Evolutionary conservation across 2,113 vertebrate genomes (phyloP), one percentile per base, ranked within the genome.

Genomic region (Siniperca chuatsi): DNA sequence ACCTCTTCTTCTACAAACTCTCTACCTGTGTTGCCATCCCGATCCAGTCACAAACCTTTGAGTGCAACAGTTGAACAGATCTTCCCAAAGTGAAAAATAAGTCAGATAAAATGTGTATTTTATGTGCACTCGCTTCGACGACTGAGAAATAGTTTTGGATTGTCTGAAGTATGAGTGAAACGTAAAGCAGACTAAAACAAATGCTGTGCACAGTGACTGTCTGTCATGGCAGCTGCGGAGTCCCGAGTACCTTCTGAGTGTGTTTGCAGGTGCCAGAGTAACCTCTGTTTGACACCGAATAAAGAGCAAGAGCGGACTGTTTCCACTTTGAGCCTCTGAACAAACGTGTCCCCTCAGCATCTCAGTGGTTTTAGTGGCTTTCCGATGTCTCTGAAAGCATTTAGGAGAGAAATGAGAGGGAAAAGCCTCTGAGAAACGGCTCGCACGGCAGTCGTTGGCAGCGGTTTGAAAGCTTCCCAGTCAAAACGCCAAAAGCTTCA

Each of bases 291-390:
- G 50, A 50, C n/a, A 0, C 23, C 33, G 6, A 57, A 5, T 2
- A 4, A 40, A 2, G 0, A 0, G 0, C 21, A 48, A 0, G 2
- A 40, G 20, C 2, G 2, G 2, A 15, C 1, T 33, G 0, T 58
- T 85, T 61, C 10, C 4, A 21, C 12, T 7, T 5, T 7, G 50
- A 4, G 33, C 2, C 60, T 67, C 1, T 48, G 21, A 20, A 33
- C 35, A 10, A 77, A 72, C 77, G 0, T 72, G 2, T n/a, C 3
- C 0, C 48, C 18, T 74, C 37, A 0, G 3, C 5, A 8, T 74
- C 4, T 2, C 8, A 23, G 5, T 1, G 1, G 0, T 61, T 40
- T 75, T 1, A 7, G 0, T 7, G 3, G 16, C 0, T 0, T 64
- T 66, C 1, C 8, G 21, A 3, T n/a, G 60, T 0, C 8, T 80